Base-by-base conservation (phyloP, 2,113 vertebrate species). In the Bufo bufo region DNA sequence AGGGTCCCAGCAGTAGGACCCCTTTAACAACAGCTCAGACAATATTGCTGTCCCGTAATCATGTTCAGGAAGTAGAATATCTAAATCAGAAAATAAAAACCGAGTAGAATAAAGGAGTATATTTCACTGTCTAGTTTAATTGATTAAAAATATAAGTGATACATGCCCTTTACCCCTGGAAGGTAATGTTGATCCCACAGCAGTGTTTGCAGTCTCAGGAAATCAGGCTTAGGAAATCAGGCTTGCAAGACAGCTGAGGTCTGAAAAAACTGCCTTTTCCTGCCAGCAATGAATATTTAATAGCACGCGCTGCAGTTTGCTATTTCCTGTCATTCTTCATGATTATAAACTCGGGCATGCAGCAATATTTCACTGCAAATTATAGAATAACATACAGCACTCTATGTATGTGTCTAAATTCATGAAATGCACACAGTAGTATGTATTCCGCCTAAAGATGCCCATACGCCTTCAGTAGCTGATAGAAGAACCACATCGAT, bases 271-370 rank as follows among this genome's bases (percentile, higher is more conserved):
- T 43, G 59, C 75, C 77, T 65, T 74, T 58, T 79, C 63, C 65
- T 87, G 77, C 77, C 63, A 81, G 72, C 49, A 43, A 81, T 87
- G 49, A 87, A 87, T 81, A 81, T 71, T 81, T 81, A 17, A 81
- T 71, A 56, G 58, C 14, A 19, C 10, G 4, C 17, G n/a, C 50
- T 52, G 50, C 33, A 79, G 77, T 43, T 9, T 87, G 54, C 85
- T 33, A 52, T 69, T 19, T 66, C 8, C 85, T 43, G n/a, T 50
- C 72, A 77, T 19, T 85, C 54, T 61, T 23, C 33, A 59, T 45
- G 17, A 72, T 33, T 75, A 49, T 75, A 58, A 59, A 47, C 58
- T 61, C 23, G 16, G 78, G 8, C 78, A 81, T 58, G 77, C n/a
- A 23, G 58, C 54, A 79, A 79, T 33, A 54, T 17, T 81, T 19